phyloP scores from a whole-genome alignment of 2,113 vertebrate genomes.

The Axis porcinus region DNA sequence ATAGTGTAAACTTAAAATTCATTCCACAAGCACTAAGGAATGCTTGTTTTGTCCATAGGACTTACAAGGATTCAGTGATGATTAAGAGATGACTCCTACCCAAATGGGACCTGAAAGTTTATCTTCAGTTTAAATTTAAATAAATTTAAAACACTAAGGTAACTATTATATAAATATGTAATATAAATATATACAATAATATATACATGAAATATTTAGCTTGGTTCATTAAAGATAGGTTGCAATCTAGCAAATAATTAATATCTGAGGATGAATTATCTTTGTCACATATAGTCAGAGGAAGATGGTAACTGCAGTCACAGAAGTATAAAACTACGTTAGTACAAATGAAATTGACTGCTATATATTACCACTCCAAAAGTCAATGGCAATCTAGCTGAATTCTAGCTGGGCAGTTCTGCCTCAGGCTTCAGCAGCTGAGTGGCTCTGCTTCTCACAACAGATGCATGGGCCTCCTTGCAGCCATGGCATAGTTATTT shows the following conservation, averaged over 20 bases:
- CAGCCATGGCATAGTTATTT: neutral
- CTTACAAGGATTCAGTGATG: neutral
- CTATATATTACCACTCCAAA: neutral
- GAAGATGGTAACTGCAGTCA: neutral
- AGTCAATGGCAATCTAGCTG: neutral
- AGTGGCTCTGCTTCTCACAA: neutral
- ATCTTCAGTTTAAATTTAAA: neutral
- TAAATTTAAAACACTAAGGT: neutral
- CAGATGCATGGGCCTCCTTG: fast-evolving
- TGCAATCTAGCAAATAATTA: neutral
- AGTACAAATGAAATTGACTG: neutral
- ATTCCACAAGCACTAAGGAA: neutral
- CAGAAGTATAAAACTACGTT: neutral
- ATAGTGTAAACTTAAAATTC: neutral
- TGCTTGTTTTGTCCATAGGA: neutral
- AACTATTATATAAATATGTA: neutral
- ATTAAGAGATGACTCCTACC: neutral
- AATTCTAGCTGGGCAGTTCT: neutral
- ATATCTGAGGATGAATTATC: neutral
- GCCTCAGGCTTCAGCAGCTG: neutral
- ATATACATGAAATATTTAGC: neutral
- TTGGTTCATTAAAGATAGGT: neutral
- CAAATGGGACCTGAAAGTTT: neutral
- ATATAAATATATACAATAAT: neutral
- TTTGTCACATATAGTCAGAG: neutral